These are phyloP conservation scores for Pseudorectes ferrugineus DNA, from an alignment of 2,113 vertebrate species.

Conservation along the genomic window DNA sequence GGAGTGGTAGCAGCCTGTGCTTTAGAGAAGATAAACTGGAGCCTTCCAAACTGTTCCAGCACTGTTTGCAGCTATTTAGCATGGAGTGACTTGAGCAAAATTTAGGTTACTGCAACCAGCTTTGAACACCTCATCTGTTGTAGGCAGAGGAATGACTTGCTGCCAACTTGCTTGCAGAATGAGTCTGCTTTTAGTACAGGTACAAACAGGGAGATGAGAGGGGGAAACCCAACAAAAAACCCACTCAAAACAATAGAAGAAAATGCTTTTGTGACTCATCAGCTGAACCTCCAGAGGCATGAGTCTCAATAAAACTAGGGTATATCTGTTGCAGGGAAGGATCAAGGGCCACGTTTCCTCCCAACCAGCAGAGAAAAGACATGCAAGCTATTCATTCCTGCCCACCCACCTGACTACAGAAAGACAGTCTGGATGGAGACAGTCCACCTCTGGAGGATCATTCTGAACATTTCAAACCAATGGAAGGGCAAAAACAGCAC, in stretches of 20 bases:
- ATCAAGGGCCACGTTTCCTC: not conserved
- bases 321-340: not conserved
- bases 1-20: not conserved
- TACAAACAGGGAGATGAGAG: not conserved
- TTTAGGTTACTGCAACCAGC: not conserved
- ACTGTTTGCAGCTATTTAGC: not conserved
- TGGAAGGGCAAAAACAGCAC: not conserved
- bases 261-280: not conserved
- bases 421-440: not conserved
- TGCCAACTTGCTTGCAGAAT: not conserved
- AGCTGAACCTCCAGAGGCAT: not conserved
- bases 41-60: not conserved
- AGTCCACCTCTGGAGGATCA: not conserved
- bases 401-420: rapidly evolving
- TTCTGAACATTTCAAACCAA: not conserved
- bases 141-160: not conserved
- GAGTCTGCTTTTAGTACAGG: not conserved
- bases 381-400: not conserved
- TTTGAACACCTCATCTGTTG: not conserved
- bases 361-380: not conserved
- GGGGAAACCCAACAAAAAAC: not conserved
- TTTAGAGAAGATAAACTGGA: not conserved
- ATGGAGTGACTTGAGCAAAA: not conserved
- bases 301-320: not conserved
- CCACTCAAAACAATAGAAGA: not conserved